Evolutionary conservation across 2,113 vertebrate genomes (phyloP).

Genomic region (Prinia subflava): DNA sequence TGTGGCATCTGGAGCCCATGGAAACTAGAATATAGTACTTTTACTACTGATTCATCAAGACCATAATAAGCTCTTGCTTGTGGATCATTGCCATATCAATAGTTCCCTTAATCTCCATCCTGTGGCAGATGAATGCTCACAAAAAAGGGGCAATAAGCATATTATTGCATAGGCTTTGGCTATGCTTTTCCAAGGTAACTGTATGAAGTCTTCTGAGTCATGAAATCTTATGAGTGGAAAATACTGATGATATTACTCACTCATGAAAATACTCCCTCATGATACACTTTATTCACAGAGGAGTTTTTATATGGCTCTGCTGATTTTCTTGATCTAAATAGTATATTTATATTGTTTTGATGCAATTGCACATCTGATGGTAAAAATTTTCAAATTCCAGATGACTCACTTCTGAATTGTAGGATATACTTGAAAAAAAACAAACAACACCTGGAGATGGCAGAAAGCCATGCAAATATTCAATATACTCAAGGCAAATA

Average conservation of each 20-base stretch:
- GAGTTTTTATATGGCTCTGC: neutral
- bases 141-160: neutral
- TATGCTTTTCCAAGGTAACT: neutral
- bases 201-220: neutral
- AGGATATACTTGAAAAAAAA: neutral
- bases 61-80: neutral
- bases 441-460: neutral
- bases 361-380: neutral
- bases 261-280: neutral
- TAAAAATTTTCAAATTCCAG: neutral
- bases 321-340: neutral
- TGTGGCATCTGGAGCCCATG: neutral
- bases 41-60: neutral
- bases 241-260: neutral
- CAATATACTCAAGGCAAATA: neutral
- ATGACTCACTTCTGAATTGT: neutral
- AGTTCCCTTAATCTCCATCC: neutral
- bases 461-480: neutral
- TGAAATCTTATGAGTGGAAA: neutral
- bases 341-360: neutral
- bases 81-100: neutral
- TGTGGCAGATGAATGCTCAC: neutral
- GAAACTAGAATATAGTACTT: neutral
- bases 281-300: neutral
- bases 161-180: neutral